phyloP scores from a whole-genome alignment of 2,888 invertebrate genomes.

The Papilio demoleus region DNA sequence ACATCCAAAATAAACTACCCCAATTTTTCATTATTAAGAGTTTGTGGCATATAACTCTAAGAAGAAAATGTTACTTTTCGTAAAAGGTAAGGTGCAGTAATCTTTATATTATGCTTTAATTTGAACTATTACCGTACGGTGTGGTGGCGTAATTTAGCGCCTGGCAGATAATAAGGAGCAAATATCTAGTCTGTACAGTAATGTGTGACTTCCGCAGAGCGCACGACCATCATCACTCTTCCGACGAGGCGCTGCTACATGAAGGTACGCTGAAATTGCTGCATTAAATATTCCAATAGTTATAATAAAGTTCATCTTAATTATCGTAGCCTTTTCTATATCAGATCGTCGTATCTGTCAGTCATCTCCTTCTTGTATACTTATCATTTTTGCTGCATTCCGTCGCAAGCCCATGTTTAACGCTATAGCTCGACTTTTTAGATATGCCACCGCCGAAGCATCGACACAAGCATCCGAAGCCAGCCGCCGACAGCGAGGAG shows the following conservation, averaged over 20 bases:
- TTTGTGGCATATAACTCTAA: no score
- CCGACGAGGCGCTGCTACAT: not conserved
- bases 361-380: no score
- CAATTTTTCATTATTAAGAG: no score
- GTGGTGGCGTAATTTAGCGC: not conserved
- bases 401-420: not conserved
- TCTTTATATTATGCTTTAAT: not conserved
- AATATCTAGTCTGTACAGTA: not conserved
- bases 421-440: not conserved
- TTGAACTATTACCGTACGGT: not conserved
- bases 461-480: slow-evolving; percentile 55
- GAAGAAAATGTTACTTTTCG: no score
- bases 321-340: no score
- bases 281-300: no score
- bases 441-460: not conserved
- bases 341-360: no score
- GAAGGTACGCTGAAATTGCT: not conserved
- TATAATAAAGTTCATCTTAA: not conserved
- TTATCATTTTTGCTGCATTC: not conserved
- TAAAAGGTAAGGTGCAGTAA: not conserved
- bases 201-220: not conserved
- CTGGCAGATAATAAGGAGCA: not conserved
- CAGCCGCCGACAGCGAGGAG: slow-evolving; percentile 44
- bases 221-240: not conserved
- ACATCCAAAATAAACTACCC: no score